phyloP scores from a whole-genome alignment of 2,888 invertebrate genomes.

The Heliconius cydno region DNA sequence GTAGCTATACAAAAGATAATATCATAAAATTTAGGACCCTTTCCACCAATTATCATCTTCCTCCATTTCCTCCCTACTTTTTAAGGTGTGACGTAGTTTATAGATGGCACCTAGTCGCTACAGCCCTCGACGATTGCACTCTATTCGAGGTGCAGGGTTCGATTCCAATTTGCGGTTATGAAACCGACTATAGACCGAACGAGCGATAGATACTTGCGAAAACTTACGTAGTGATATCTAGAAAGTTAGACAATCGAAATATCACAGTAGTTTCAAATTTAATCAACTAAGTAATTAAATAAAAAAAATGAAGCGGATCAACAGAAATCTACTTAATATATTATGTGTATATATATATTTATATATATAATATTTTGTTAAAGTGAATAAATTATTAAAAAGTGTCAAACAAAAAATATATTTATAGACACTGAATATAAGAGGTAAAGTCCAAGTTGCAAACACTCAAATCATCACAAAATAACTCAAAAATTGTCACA shows the following conservation, averaged over 20 bases:
- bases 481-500: slow-evolving; percentile 33
- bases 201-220: slow-evolving; percentile 9
- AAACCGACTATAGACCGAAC: background rate
- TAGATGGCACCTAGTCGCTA: background rate
- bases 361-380: slow-evolving; percentile 44
- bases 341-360: slow-evolving; percentile 42
- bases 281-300: slow-evolving; percentile 26
- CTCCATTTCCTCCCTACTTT: background rate
- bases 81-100: slow-evolving; percentile 2
- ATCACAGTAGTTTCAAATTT: slow-evolving; percentile 26
- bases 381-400: slow-evolving; percentile 43
- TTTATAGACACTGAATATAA: slow-evolving; percentile 62
- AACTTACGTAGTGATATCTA: slow-evolving; percentile 29
- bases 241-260: slow-evolving; percentile 23
- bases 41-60: too few species aligned
- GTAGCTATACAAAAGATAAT: too few species aligned
- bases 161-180: background rate
- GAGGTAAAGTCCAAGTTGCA: slow-evolving; percentile 69
- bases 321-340: slow-evolving; percentile 54
- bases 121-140: background rate
- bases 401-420: slow-evolving; percentile 42
- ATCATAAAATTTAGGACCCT: background rate
- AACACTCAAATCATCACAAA: slow-evolving; percentile 55
- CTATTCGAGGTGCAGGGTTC: background rate
- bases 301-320: slow-evolving; percentile 48